Conservation (phyloP, 2,113 vertebrate genomes). For the Pimephales promelas region DNA sequence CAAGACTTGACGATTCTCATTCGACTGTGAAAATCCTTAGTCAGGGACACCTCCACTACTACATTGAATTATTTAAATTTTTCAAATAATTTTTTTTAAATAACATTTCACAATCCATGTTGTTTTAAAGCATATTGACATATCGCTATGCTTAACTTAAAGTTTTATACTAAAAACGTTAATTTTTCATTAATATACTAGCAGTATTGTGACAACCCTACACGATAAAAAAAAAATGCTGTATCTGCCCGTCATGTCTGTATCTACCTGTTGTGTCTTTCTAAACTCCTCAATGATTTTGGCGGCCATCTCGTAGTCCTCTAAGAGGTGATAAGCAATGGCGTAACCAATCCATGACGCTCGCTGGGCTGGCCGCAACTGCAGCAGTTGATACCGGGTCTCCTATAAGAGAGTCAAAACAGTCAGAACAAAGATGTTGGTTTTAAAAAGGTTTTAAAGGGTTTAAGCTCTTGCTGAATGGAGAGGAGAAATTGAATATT, state of each 20-base stretch:
- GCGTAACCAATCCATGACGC: constrained; percentile 99
- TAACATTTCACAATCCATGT: background rate
- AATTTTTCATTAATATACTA: too few relatives aligned
- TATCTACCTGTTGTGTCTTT: constrained; percentile 94
- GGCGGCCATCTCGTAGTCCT: constrained; percentile 98
- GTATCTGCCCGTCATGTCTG: background rate
- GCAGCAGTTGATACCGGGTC: constrained; percentile 95
- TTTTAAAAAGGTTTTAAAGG: background rate
- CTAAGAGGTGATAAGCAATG: constrained; percentile 96
- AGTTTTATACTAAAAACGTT: too few relatives aligned
- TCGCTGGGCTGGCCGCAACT: constrained; percentile 93
- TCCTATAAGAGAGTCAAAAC: constrained; percentile 75
- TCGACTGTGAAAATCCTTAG: too few relatives aligned
- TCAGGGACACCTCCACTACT: too few relatives aligned
- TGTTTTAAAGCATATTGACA: background rate
- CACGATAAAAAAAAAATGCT: background rate
- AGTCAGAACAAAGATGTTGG: background rate
- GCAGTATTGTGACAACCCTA: background rate
- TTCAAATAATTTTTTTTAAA: too few relatives aligned
- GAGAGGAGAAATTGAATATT: background rate
- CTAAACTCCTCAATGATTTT: constrained; percentile 98
- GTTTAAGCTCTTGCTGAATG: background rate
- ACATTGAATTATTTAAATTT: too few relatives aligned
- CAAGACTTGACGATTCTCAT: too few relatives aligned
- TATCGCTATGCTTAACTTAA: too few relatives aligned